Conservation (phyloP, 2,888 invertebrate genomes). For the Ennomos quercinarius region DNA sequence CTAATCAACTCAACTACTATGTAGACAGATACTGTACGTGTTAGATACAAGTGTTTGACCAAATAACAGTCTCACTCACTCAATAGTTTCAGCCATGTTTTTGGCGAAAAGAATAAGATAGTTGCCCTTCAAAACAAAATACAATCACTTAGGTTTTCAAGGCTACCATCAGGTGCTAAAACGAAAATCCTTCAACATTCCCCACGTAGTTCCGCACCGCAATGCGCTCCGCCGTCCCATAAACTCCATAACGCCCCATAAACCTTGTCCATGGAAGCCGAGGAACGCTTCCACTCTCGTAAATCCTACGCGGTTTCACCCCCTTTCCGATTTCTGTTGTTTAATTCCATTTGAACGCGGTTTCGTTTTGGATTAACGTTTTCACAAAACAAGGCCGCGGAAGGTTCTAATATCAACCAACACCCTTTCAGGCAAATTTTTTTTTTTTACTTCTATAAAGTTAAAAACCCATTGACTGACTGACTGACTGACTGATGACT, state of each 20-base stretch:
- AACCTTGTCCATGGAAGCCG: conserved; percentile 37
- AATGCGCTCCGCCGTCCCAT: conserved; percentile 34
- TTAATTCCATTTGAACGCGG: conserved; percentile 21
- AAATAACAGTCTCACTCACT: too few species aligned
- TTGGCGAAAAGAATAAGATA: too few species aligned
- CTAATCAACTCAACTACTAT: too few species aligned
- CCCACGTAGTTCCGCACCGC: conserved; percentile 21
- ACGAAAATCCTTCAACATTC: conserved; percentile 25
- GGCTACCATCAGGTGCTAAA: conserved; percentile 10
- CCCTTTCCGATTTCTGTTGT: conserved; percentile 24
- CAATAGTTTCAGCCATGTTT: too few species aligned
- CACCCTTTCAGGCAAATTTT: too few species aligned
- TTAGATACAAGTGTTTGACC: too few species aligned
- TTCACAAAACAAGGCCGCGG: not conserved
- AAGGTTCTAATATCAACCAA: too few species aligned
- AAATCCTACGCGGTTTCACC: conserved; percentile 25
- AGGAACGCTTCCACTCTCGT: conserved; percentile 23
- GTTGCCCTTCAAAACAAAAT: too few species aligned
- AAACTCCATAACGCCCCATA: conserved; percentile 38
- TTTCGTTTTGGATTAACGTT: conserved; percentile 1
- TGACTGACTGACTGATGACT: too few species aligned
- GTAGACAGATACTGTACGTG: too few species aligned
- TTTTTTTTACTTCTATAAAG: too few species aligned
- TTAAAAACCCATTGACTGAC: too few species aligned
- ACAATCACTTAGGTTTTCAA: conserved; percentile 3